Evolutionary conservation across 1,140 invertebrate genomes (phyloP).

Genomic region (Rhopalosiphum maidis): DNA sequence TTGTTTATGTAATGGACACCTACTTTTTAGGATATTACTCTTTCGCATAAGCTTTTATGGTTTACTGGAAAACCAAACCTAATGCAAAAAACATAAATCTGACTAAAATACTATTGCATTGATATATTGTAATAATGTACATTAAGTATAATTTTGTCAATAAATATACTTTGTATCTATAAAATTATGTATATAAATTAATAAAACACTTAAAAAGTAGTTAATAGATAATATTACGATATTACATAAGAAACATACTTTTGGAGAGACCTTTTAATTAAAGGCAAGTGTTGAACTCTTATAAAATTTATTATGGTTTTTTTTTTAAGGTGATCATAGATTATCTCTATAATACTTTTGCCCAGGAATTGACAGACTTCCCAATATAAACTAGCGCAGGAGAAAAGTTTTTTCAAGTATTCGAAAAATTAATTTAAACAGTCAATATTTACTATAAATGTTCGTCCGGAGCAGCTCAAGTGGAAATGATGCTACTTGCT

Average conservation of each 20-base stretch:
- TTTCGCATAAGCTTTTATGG: constrained; percentile 8
- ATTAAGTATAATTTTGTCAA: not conserved
- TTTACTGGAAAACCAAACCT: not conserved
- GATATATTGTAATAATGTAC: not conserved
- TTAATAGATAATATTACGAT: not conserved
- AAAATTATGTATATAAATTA: not conserved
- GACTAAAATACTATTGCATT: not conserved
- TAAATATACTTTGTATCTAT: not conserved
- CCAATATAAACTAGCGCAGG: not conserved
- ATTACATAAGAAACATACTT: not conserved
- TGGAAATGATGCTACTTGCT: not conserved
- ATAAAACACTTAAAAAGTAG: not conserved
- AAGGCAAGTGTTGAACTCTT: not conserved
- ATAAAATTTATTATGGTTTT: not conserved
- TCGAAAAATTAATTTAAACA: not conserved
- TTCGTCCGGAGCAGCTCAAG: not conserved
- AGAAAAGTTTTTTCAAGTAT: not conserved
- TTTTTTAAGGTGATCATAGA: not conserved
- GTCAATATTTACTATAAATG: constrained; percentile 5
- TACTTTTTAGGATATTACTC: not conserved
- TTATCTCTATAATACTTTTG: not conserved
- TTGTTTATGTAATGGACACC: constrained; percentile 26
- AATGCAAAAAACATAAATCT: not conserved
- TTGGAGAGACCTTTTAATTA: not conserved
- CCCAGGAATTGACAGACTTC: not conserved